Evolutionary conservation across 2,888 invertebrate species (phyloP).

Genomic region (Tenthredo scrophulariae): DNA sequence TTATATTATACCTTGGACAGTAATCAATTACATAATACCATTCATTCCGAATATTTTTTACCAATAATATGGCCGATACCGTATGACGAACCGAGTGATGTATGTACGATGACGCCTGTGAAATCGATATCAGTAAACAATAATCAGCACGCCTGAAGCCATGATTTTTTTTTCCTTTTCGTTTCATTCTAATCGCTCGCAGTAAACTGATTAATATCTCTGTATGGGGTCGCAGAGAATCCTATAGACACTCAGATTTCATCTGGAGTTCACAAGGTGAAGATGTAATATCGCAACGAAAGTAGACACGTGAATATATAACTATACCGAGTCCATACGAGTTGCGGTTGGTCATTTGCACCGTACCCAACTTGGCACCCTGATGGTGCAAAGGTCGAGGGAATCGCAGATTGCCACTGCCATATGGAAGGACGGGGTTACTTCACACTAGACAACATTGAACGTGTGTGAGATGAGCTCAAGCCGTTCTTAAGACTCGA

Average conservation of each 20-base stretch:
- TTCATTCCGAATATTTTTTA: background rate
- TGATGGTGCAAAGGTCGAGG: background rate
- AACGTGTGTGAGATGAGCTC: background rate
- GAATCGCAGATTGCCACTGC: conserved; percentile 24
- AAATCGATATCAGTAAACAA: background rate
- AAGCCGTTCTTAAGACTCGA: background rate
- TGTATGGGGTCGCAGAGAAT: background rate
- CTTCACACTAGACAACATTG: background rate
- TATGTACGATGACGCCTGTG: background rate
- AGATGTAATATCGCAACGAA: background rate
- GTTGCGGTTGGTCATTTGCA: conserved; percentile 1
- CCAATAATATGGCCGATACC: background rate
- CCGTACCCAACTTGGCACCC: background rate
- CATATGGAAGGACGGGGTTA: background rate
- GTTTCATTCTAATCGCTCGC: background rate
- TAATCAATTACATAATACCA: background rate
- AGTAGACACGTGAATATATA: background rate
- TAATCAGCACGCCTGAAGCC: background rate
- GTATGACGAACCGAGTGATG: background rate
- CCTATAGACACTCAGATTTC: background rate
- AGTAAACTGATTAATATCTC: background rate
- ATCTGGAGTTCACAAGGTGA: background rate
- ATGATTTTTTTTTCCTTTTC: background rate
- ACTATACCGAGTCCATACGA: background rate
- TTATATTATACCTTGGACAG: background rate